Evolutionary conservation across 2,797 vertebrate genomes (phyloP), one percentile per base, ranked within the genome.

Genomic region (Ambastaia sidthimunki): DNA sequence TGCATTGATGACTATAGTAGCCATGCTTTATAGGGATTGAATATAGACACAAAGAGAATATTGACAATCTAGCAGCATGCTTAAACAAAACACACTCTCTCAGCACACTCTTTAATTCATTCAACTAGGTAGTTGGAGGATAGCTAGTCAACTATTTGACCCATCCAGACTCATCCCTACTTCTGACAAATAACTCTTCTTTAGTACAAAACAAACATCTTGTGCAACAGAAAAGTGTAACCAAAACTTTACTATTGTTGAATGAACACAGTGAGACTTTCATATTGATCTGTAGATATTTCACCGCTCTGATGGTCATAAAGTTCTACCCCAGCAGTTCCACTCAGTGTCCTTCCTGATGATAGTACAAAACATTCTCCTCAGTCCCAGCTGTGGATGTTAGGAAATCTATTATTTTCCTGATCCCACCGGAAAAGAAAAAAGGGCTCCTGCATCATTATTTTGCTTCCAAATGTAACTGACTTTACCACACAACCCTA

Each of bases 381-480:
- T 93, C 93, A 93, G 93, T 92, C 94, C 91, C 93, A 92, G 94
- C 93, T 92, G 92, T 93, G 90, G 85, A 90, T 95, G 93, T 91
- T 90, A 91, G 89, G 92, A 92, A 95, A 94, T 96, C 93, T 94
- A 96, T 98, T 97, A 96, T 96, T 95, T 95, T 93, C 93, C 90
- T 86, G 75, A 82, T 95, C 94, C 93, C 90, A 91, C 1, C 74
- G 93, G 93, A 95, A 95, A 89, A 60, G 84, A 89, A 87, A 96
- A 52, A 95, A 97, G 94, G 96, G 97, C 95, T 94, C 88, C 83
- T 88, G 94, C 95, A 94, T 98, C 96, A 97, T 98, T 97, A 97
- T 96, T 97, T 94, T 95, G 93, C 95, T 92, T 95, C 94, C 96
- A 92, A 97, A 98, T 96, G 95, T 97, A 97, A 98, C 95, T 94